Conservation (phyloP, 2,888 invertebrate genomes). For the Microdon myrmicae region DNA sequence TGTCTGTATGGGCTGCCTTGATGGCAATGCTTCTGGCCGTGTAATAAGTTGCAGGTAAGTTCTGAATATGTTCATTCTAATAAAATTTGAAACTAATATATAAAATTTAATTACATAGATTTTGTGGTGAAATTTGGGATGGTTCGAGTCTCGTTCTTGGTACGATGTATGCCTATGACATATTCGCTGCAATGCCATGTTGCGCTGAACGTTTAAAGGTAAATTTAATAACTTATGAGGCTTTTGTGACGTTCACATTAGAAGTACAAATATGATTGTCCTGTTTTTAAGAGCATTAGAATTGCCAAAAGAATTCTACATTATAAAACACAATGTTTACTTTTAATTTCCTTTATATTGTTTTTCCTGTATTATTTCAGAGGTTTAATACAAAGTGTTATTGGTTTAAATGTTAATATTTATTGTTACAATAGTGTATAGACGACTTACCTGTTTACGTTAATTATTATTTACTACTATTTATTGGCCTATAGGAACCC, state of each 20-base stretch:
- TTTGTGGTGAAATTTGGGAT: slow-evolving; percentile 89
- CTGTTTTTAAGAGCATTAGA: neutral
- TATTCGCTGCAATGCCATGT: slow-evolving; percentile 97
- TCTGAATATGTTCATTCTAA: neutral
- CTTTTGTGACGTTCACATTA: neutral
- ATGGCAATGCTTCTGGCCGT: slow-evolving; percentile 81
- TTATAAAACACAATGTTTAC: too few relatives aligned
- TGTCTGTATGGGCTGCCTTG: slow-evolving; percentile 94
- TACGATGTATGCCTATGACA: slow-evolving; percentile 98
- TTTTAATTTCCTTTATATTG: too few relatives aligned
- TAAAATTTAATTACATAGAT: slow-evolving; percentile 61
- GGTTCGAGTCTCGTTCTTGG: slow-evolving; percentile 93
- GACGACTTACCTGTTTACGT: too few relatives aligned
- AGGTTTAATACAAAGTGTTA: too few relatives aligned
- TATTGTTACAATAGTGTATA: too few relatives aligned
- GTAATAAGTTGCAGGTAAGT: slow-evolving; percentile 78
- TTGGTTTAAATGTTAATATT: too few relatives aligned
- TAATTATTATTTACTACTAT: too few relatives aligned
- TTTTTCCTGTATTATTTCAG: too few relatives aligned
- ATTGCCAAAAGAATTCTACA: too few relatives aligned
- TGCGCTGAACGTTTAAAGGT: slow-evolving; percentile 93
- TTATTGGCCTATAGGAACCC: too few relatives aligned
- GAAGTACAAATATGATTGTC: neutral
- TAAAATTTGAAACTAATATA: neutral
- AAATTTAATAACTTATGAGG: slow-evolving; percentile 55